Evolutionary conservation across 2,113 vertebrate species (phyloP), one percentile per base, ranked within the genome.

Genomic region (Tonatia bakeri): DNA sequence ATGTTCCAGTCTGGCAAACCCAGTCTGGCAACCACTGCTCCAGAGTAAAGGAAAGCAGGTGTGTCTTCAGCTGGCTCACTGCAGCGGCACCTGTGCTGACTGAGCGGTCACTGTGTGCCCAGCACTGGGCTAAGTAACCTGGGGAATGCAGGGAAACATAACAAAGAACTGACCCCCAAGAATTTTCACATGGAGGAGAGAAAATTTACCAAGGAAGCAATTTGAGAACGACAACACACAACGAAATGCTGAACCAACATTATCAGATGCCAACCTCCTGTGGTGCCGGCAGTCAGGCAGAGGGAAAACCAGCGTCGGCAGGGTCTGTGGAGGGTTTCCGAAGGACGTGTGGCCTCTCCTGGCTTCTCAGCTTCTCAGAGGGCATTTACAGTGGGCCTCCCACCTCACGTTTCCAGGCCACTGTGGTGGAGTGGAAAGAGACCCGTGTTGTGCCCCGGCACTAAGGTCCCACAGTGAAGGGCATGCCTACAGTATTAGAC

Each of bases 71-170:
- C 47, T n/a, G 47, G 43, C 43, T 72, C 15, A 1, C 47, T 61
- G 79, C 89, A 40, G 0, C 20, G 16, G 81, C 40, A 26, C 5
- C 31, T 15, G 0, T 14, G 0, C 22, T 0, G 11, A 11, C 8
- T 4, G 47, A 47, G 69, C 33, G 40, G 38, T 22, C 20, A 15
- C 36, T 12, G 1, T 9, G 20, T 52, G 50, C 45, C 47, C 15
- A 1, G 52, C 61, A 19, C 20, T 7, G 76, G 8, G 45, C 38
- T 52, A 17, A 54, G 22, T 43, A 7, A n/a, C 22, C 4, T 1
- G 0, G 59, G 65, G 38, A 28, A 20, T 7, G 5, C 54, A 43
- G 22, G 82, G 36, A 40, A 28, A 24, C 26, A 0, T 1, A 26
- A 36, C 16, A 33, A 22, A 83, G 22, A 36, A 15, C 7, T 54